Evolutionary conservation across 92 coral and sea anemone genomes (phyloP).

Genomic region (Phymanthus crucifer): DNA sequence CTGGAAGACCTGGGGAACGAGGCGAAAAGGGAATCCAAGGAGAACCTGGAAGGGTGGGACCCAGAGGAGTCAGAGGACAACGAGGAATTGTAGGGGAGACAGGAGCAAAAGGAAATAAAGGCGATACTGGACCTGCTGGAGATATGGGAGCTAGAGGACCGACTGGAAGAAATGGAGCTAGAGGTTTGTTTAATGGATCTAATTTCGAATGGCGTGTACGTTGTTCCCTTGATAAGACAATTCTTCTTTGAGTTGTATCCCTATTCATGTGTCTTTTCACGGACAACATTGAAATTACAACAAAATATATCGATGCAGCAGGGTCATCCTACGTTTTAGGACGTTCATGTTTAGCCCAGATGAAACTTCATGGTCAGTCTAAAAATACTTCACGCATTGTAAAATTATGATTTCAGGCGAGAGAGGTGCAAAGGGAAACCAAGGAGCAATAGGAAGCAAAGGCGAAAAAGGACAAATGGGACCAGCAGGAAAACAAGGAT

Average conservation of each 20-base stretch:
- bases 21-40: conserved; percentile 16
- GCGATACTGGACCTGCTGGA: conserved; percentile 3
- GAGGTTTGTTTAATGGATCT: not conserved
- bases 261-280: too few relatives aligned
- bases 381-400: too few relatives aligned
- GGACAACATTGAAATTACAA: too few relatives aligned
- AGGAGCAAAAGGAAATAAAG: conserved; percentile 3
- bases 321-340: too few relatives aligned
- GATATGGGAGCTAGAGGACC: not conserved
- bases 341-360: too few relatives aligned
- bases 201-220: not conserved
- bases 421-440: not conserved
- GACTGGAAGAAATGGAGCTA: not conserved
- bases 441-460: not conserved
- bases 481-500: conserved; percentile 15
- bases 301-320: too few relatives aligned
- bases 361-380: too few relatives aligned
- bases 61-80: not conserved
- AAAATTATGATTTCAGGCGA: not conserved
- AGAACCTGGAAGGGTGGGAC: conserved; percentile 9
- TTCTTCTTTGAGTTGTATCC: too few relatives aligned
- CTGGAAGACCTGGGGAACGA: conserved; percentile 2
- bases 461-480: conserved; percentile 4
- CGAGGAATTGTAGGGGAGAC: not conserved
- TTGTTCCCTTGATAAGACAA: not conserved